phyloP scores from a whole-genome alignment of 1,140 invertebrate genomes.

The Chrysomallon squamiferum region DNA sequence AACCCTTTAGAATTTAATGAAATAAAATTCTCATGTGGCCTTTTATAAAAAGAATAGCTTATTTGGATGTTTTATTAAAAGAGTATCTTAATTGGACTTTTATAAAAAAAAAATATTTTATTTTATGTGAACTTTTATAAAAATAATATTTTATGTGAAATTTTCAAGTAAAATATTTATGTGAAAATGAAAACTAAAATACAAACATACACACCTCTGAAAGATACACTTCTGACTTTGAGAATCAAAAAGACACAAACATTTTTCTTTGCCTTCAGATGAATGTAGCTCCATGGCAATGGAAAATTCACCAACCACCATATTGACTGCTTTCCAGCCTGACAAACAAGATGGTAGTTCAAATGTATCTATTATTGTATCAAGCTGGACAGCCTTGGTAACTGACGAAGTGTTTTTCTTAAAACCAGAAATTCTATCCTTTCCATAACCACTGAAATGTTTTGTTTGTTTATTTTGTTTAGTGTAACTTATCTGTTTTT shows the following conservation, averaged over 20 bases:
- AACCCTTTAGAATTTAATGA: no score
- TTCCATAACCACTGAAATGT: constrained; percentile 7
- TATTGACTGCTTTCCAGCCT: constrained; percentile 1
- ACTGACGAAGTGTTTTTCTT: not conserved
- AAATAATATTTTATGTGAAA: no score
- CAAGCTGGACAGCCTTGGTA: not conserved
- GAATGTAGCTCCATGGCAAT: not conserved
- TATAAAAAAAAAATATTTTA: no score
- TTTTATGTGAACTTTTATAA: no score
- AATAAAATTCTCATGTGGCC: no score
- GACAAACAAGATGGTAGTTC: not conserved
- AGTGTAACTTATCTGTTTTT: not conserved
- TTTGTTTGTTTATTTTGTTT: not conserved
- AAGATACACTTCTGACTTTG: not conserved
- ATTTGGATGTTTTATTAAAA: no score
- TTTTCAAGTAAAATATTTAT: no score
- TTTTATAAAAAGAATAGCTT: no score
- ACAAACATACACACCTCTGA: not conserved
- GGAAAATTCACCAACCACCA: not conserved
- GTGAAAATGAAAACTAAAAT: no score
- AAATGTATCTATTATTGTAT: constrained; percentile 1
- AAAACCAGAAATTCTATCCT: constrained; percentile 1
- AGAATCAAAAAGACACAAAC: not conserved
- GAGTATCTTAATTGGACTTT: no score
- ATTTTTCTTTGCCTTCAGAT: not conserved